Evolutionary conservation across 2,797 vertebrate species (phyloP).

Genomic region (Mallotus villosus): DNA sequence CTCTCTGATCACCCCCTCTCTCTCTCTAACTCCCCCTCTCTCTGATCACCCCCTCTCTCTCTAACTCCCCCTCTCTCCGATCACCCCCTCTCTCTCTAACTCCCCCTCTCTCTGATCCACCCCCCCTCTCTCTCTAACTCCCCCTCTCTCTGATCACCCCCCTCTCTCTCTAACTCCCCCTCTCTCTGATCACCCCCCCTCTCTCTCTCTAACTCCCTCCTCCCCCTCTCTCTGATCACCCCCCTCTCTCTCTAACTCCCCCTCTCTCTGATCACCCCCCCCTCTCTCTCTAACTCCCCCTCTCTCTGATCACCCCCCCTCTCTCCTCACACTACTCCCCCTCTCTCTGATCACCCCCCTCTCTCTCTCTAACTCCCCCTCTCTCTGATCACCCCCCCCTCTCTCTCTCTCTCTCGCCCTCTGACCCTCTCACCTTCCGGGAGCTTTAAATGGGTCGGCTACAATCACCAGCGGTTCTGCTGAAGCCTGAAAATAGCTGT

Average conservation of each 20-base stretch:
- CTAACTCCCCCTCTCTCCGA: not conserved
- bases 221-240: slow-evolving; percentile 9
- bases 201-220: too few relatives aligned
- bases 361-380: slow-evolving; percentile 9
- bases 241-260: too few relatives aligned
- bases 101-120: slow-evolving; percentile 9
- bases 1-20: slow-evolving; percentile 2
- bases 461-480: not conserved
- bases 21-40: slow-evolving; percentile 21
- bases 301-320: slow-evolving; percentile 5
- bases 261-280: slow-evolving; percentile 23
- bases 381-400: slow-evolving; percentile 3
- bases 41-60: too few relatives aligned
- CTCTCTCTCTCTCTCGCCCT: slow-evolving; percentile 12
- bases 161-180: slow-evolving; percentile 1
- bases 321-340: too few relatives aligned
- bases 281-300: slow-evolving; percentile 7
- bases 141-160: slow-evolving; percentile 21
- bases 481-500: not conserved
- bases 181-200: not conserved
- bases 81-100: slow-evolving; percentile 1
- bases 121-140: too few relatives aligned
- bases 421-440: slow-evolving; percentile 16
- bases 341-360: not conserved
- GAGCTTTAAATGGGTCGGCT: slow-evolving; percentile 17